Percentiles rank a stretch among this genome's conserved stretches.
Evolutionary conservation across 2,888 invertebrate species (phyloP).

Genomic region (Caenorhabditis sp.): DNA sequence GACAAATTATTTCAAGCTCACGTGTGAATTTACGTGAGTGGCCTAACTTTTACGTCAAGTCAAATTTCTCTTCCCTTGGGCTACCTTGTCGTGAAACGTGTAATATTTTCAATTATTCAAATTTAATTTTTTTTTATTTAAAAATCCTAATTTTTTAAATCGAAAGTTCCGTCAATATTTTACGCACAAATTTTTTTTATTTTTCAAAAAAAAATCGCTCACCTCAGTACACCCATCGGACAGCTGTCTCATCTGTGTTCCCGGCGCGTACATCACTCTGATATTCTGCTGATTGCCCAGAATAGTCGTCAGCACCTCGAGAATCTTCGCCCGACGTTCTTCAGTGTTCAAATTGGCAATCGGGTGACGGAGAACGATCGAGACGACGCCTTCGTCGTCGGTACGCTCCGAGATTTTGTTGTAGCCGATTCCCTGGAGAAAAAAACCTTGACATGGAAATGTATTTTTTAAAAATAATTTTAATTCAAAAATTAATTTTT

Average conservation of each 20-base stretch:
- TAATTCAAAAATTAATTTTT: too few species aligned
- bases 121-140: too few species aligned
- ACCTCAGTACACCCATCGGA: constrained; percentile 44
- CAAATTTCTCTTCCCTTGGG: too few species aligned
- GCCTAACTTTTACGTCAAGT: too few species aligned
- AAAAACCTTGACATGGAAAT: neutral
- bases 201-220: neutral
- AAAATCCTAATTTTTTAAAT: too few species aligned
- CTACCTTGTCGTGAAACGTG: too few species aligned
- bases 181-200: too few species aligned
- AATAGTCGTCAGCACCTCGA: constrained; percentile 84
- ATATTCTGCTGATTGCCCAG: constrained; percentile 88
- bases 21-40: too few species aligned
- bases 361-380: constrained; percentile 90
- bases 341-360: constrained; percentile 44
- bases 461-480: too few species aligned
- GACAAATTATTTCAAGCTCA: too few species aligned
- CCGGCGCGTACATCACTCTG: constrained; percentile 88
- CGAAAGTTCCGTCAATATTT: too few species aligned
- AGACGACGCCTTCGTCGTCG: constrained; percentile 94
- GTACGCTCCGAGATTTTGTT: constrained; percentile 91
- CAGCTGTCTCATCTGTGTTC: constrained; percentile 86
- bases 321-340: constrained; percentile 34
- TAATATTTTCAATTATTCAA: too few species aligned
- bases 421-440: constrained; percentile 90